These are phyloP conservation scores for Bactericera cockerelli DNA, from an alignment of 1,140 invertebrate genomes.

Conservation along the genomic window DNA sequence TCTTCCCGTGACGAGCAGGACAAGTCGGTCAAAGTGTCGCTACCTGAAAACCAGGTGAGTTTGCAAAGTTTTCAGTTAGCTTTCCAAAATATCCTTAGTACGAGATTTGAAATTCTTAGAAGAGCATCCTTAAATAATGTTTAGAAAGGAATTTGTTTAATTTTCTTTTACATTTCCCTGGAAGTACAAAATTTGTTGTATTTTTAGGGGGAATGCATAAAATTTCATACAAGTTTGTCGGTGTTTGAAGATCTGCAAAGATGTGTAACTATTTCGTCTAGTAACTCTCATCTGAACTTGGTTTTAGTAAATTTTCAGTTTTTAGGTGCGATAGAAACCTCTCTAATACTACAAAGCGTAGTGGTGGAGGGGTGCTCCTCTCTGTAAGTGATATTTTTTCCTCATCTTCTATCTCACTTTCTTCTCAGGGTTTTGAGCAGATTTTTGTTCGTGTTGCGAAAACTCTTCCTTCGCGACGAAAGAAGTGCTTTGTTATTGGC, in stretches of 20 bases:
- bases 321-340: background rate
- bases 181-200: too few relatives aligned
- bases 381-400: background rate
- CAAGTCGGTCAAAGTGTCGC: conserved; percentile 70
- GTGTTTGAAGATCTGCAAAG: too few relatives aligned
- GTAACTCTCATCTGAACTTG: background rate
- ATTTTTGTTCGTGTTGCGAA: background rate
- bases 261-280: too few relatives aligned
- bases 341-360: background rate
- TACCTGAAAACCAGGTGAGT: conserved; percentile 67
- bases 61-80: conserved; percentile 1
- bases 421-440: background rate
- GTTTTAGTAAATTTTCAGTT: background rate
- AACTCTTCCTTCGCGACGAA: background rate
- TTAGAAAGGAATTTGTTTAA: too few relatives aligned
- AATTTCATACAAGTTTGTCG: too few relatives aligned
- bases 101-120: too few relatives aligned
- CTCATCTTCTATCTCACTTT: background rate
- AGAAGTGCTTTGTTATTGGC: background rate
- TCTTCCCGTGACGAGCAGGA: conserved; percentile 61
- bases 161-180: too few relatives aligned
- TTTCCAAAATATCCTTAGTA: too few relatives aligned
- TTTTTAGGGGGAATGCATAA: too few relatives aligned
- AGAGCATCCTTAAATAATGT: too few relatives aligned
- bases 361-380: background rate